Evolutionary conservation across 1,140 invertebrate genomes (phyloP).

Genomic region (Coptotermes formosanus): DNA sequence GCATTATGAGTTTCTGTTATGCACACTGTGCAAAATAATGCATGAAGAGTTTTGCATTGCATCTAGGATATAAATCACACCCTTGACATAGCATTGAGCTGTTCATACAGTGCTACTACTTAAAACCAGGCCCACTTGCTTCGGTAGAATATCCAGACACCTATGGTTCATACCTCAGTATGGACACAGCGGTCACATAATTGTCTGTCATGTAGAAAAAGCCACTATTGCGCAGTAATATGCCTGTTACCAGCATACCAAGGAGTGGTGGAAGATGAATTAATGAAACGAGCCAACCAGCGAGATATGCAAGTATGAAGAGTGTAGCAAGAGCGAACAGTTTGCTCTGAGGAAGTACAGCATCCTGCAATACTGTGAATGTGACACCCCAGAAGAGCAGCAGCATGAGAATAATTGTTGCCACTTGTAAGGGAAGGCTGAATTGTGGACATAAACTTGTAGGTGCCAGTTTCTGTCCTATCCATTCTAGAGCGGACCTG

Average conservation of each 20-base stretch:
- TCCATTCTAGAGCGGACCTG: background rate
- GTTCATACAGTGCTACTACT: too few relatives aligned
- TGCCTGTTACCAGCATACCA: conserved; percentile 49
- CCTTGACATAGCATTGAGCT: too few relatives aligned
- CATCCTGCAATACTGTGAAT: conserved; percentile 21
- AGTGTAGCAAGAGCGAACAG: conserved; percentile 17
- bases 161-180: conserved; percentile 21
- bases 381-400: conserved; percentile 17
- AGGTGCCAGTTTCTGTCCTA: background rate
- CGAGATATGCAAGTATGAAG: conserved; percentile 21
- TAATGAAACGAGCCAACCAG: conserved; percentile 18
- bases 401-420: background rate
- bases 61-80: too few relatives aligned
- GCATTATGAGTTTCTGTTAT: too few relatives aligned
- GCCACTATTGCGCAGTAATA: conserved; percentile 45
- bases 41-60: too few relatives aligned
- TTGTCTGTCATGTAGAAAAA: conserved; percentile 18
- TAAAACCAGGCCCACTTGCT: too few relatives aligned
- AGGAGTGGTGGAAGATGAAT: conserved; percentile 49
- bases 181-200: conserved; percentile 28
- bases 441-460: background rate
- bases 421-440: conserved; percentile 13
- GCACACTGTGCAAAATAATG: too few relatives aligned
- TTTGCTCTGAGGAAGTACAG: background rate
- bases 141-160: too few relatives aligned